phyloP scores from a whole-genome alignment of 2,113 vertebrate species.

The Rhineura floridana region DNA sequence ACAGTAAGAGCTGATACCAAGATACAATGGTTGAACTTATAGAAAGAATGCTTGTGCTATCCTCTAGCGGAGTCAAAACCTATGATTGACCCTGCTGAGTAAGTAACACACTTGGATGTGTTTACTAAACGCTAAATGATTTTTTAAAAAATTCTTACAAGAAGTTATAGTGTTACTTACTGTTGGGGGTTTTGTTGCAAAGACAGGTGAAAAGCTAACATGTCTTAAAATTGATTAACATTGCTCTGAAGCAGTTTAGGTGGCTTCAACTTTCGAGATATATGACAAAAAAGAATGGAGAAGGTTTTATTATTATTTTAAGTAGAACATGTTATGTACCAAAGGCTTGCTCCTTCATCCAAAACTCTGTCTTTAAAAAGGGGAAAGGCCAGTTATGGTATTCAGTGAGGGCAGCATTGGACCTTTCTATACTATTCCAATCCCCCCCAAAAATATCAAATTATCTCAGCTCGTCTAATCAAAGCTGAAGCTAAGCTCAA shows the following conservation, averaged over 20 bases:
- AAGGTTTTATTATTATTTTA: neutral
- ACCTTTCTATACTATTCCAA: neutral
- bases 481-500: neutral
- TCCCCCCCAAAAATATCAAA: rapidly evolving
- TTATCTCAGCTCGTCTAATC: neutral
- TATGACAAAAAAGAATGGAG: neutral
- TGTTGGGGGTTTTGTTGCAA: neutral
- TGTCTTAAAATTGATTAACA: neutral
- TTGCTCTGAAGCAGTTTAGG: neutral
- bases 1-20: neutral
- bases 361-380: neutral
- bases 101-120: constrained; percentile 6
- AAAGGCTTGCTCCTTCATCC: neutral
- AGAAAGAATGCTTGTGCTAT: neutral
- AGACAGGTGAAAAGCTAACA: rapidly evolving
- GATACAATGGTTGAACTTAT: neutral
- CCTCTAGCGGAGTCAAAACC: neutral
- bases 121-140: constrained; percentile 1
- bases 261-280: rapidly evolving
- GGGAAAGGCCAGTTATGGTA: neutral
- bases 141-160: neutral
- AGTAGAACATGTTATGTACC: neutral
- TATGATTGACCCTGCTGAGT: neutral
- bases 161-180: neutral
- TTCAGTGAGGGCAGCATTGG: neutral